Evolutionary conservation across 1,140 invertebrate species (phyloP), one percentile per base, ranked within the genome.

Genomic region (Streblospio benedicti): DNA sequence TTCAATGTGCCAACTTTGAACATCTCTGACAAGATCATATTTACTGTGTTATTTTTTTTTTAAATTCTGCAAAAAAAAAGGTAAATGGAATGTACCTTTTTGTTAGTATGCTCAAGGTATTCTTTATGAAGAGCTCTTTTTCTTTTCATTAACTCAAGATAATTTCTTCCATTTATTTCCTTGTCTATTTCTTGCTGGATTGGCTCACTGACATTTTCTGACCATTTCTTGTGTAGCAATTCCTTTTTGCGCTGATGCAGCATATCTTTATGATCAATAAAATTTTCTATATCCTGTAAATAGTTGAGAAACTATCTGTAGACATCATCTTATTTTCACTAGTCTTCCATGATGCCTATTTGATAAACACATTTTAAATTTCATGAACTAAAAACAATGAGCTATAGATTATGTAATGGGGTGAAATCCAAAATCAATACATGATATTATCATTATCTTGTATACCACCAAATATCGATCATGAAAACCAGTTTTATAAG

Each of bases 161-260:
- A 74, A 28, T 69, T 66, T 41, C 64, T 49, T 25, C 71, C 62
- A 44, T 72, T 67, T 63, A 76, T 72, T 9, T 64, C 69, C 2
- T 67, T 60, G n/a, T 69, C 60, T 23, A 76, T 69, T 35, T 75
- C 66, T 49, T 65, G 67, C 28, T 71, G 63, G 41, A 76, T 61
- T 25, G 74, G 74, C 52, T 75, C 71, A 64, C 70, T 70, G 16
- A 76, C 74, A 31, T 68, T 44, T 25, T 74, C 71, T 59, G 66
- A 69, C 73, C 73, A 76, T 32, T 67, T 68, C 57, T 72, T 74
- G 45, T 76, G 73, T 32, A 76, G 62, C 12, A 74, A 62, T 49
- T 76, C 74, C 44, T 70, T 73, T 61, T 72, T 75, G 2, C 74
- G 44, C 32, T 70, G 57, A 52, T 69, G 65, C 18, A 69, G 62